These are phyloP conservation scores for Hirudinaria manillensis DNA, from an alignment of 2,888 invertebrate species.

Conservation along the genomic window DNA sequence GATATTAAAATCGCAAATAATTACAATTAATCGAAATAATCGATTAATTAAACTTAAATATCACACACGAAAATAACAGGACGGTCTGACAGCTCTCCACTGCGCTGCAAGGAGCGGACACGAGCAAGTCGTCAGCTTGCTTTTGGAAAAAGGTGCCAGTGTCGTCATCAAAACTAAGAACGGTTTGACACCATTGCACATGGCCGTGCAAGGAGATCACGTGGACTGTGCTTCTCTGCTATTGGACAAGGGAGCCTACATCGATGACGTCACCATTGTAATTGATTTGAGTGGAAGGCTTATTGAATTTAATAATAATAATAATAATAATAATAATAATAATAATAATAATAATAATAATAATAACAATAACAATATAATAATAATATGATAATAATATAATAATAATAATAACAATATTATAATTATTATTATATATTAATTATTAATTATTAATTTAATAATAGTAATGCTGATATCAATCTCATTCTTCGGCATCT, in stretches of 20 bases:
- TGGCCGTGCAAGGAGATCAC: constrained; percentile 99
- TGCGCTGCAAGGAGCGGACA: constrained; percentile 75
- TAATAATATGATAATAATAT: too few relatives aligned
- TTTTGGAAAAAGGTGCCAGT: constrained; percentile 92
- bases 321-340: too few relatives aligned
- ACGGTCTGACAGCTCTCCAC: constrained; percentile 39
- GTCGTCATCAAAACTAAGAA: constrained; percentile 98
- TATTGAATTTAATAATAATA: not conserved
- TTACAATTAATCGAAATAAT: too few relatives aligned
- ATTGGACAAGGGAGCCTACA: constrained; percentile 85
- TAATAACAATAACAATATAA: too few relatives aligned
- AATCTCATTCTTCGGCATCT: not conserved
- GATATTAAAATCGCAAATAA: too few relatives aligned
- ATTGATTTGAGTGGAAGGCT: not conserved
- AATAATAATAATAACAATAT: too few relatives aligned
- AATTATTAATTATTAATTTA: too few relatives aligned
- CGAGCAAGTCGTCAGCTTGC: constrained; percentile 84
- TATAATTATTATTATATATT: too few relatives aligned
- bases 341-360: too few relatives aligned
- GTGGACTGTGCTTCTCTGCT: constrained; percentile 89
- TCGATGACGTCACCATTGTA: constrained; percentile 66
- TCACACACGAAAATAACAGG: constrained; percentile 22
- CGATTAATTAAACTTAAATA: not conserved
- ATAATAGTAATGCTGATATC: too few relatives aligned
- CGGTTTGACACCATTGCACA: constrained; percentile 93